Evolutionary conservation across 1,140 invertebrate genomes (phyloP), one percentile per base, ranked within the genome.

Genomic region (Lucilia sericata): DNA sequence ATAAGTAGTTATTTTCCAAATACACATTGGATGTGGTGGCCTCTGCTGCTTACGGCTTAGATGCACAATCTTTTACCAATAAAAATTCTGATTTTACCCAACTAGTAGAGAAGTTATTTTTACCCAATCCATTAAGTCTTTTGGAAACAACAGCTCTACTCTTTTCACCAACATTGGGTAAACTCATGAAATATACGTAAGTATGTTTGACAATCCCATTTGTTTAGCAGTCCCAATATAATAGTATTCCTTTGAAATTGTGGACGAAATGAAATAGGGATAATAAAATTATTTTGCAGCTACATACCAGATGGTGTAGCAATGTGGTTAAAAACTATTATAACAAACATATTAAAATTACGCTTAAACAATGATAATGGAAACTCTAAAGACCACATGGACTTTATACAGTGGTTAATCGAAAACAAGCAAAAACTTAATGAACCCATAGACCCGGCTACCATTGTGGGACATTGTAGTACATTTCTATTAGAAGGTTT

Each of bases 401-500:
- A 86, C 82, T 75, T 86, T 85, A 17, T 86, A 84, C n/a, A 86
- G 84, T 34, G 82, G 82, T 55, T 86, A 12, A 82, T 87, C 70
- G 86, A 84, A 84, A 25, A 21, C 13, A 51, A 42, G 70, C 12
- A 84, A 75, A 49, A 78, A 80, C 42, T 25, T 10, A 10, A 34
- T n/a, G 1, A 84, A 81, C 80, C 81, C 13, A 49, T 86, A 14
- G 82, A 84, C 84, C 30, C 17, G 10, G 14, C 51, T 3, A 86
- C 85, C 13, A 83, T 88, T 9, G 70, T 85, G 0, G 88, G 88
- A 7, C 88, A 89, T 81, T 87, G 86, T 42, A 85, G 84, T 42
- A 88, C 88, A 1, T 70, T 88, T 74, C 76, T 89, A 14, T 60
- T 89, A 4, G 88, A 89, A 84, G 88, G 88, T 3, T 89, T 88